These are phyloP conservation scores for Vanessa atalanta DNA, from an alignment of 1,140 invertebrate genomes.

Conservation along the genomic window DNA sequence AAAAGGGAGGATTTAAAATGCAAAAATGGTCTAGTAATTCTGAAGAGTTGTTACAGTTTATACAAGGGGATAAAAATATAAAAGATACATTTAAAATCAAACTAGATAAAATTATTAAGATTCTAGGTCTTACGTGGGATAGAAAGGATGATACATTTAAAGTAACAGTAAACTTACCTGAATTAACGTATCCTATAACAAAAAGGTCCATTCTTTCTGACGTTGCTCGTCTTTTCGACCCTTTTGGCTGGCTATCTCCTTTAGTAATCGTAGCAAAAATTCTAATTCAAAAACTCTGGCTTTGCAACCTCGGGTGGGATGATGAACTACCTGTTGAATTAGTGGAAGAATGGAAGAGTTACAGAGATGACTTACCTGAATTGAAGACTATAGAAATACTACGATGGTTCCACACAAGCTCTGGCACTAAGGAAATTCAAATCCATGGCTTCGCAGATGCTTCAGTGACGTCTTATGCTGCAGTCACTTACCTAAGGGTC, in stretches of 20 bases:
- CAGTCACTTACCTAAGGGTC: constrained; percentile 43
- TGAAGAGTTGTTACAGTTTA: constrained; percentile 40
- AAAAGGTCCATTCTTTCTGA: constrained; percentile 57
- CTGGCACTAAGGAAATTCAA: too few relatives aligned
- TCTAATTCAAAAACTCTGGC: constrained; percentile 65
- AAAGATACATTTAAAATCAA: constrained; percentile 41
- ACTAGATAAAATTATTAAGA: constrained; percentile 41
- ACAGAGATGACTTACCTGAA: constrained; percentile 35
- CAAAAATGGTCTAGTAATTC: constrained; percentile 64
- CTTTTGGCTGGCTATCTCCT: constrained; percentile 62
- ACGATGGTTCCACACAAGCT: constrained; percentile 5
- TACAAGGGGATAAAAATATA: constrained; percentile 26
- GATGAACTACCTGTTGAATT: constrained; percentile 41
- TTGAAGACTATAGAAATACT: constrained; percentile 41
- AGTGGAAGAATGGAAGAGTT: constrained; percentile 40
- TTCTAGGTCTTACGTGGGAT: constrained; percentile 46
- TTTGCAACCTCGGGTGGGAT: constrained; percentile 60
- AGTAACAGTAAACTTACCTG: constrained; percentile 41
- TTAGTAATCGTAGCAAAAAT: constrained; percentile 59
- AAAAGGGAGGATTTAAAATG: too few relatives aligned
- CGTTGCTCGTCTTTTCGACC: constrained; percentile 58
- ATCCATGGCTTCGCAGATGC: constrained; percentile 44
- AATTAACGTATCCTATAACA: constrained; percentile 36
- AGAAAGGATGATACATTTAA: constrained; percentile 43
- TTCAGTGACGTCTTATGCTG: constrained; percentile 47